Conservation (phyloP, 2,888 invertebrate genomes). For the Hydropsyche betteni region DNA sequence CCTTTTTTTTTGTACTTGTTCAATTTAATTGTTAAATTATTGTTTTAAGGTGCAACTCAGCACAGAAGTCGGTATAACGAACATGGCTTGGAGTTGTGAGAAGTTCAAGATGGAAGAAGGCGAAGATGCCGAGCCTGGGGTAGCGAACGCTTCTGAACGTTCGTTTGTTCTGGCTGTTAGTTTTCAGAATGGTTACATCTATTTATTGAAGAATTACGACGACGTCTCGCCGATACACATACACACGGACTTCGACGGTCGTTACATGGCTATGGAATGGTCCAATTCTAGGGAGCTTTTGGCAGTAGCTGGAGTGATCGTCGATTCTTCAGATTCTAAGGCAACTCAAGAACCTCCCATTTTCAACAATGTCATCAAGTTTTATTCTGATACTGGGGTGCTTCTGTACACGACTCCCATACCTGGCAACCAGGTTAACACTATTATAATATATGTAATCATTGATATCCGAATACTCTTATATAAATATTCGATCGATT, state of each 20-base stretch:
- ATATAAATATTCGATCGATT: constrained; percentile 47
- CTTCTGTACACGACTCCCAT: constrained; percentile 83
- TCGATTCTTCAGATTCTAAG: constrained; percentile 55
- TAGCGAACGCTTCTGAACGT: constrained; percentile 69
- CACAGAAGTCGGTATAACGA: constrained; percentile 85
- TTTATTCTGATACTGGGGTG: constrained; percentile 87
- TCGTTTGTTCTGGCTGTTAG: constrained; percentile 87
- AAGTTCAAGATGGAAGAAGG: constrained; percentile 98
- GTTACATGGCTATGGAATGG: constrained; percentile 92
- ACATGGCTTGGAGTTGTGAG: constrained; percentile 97
- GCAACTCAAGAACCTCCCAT: constrained; percentile 62
- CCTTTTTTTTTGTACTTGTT: background rate
- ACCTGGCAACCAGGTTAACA: constrained; percentile 75
- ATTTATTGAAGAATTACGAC: constrained; percentile 89
- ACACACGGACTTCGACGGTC: constrained; percentile 81
- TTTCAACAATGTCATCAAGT: constrained; percentile 85
- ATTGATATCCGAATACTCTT: background rate
- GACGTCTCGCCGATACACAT: constrained; percentile 91
- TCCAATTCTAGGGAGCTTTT: constrained; percentile 92
- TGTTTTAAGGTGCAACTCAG: constrained; percentile 74
- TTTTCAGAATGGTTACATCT: constrained; percentile 89
- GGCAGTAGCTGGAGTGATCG: constrained; percentile 85
- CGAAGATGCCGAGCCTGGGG: constrained; percentile 73
- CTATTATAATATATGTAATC: too few species aligned
- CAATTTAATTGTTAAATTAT: too few species aligned